phyloP scores from a whole-genome alignment of 2,888 invertebrate genomes.

The Bruchidius siliquastri region DNA sequence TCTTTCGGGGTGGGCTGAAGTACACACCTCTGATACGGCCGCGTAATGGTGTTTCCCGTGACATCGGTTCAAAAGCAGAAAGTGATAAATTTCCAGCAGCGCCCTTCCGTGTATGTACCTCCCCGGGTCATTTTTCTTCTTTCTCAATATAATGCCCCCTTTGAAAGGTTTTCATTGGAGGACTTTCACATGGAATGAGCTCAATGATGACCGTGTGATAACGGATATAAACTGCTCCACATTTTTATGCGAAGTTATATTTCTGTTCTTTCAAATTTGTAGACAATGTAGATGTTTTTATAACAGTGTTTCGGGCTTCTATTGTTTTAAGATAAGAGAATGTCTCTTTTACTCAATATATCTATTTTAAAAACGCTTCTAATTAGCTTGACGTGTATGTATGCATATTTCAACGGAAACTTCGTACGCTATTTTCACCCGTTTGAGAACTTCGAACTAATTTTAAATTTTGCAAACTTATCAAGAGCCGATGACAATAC shows the following conservation, averaged over 20 bases:
- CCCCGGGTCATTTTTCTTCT: background rate
- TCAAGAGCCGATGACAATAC: too few species aligned
- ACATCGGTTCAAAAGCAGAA: background rate
- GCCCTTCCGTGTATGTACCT: background rate
- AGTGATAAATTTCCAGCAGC: background rate
- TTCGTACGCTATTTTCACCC: too few species aligned
- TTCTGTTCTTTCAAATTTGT: too few species aligned
- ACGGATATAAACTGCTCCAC: background rate
- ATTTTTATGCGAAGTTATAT: background rate
- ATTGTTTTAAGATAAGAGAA: too few species aligned
- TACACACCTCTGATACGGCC: background rate
- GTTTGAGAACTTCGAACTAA: too few species aligned
- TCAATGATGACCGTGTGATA: background rate
- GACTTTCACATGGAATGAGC: background rate
- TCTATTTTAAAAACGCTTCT: too few species aligned
- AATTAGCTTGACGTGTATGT: too few species aligned
- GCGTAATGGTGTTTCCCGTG: background rate
- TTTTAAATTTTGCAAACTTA: too few species aligned
- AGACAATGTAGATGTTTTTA: too few species aligned
- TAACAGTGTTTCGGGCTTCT: too few species aligned
- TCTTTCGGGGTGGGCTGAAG: background rate
- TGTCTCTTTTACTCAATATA: too few species aligned
- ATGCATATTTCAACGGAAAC: too few species aligned
- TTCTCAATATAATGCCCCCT: background rate
- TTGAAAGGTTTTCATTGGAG: background rate